Percentiles rank a stretch among this genome's conserved stretches.
Evolutionary conservation across 2,888 invertebrate species (phyloP).

Genomic region (Hoplodrina blanda): DNA sequence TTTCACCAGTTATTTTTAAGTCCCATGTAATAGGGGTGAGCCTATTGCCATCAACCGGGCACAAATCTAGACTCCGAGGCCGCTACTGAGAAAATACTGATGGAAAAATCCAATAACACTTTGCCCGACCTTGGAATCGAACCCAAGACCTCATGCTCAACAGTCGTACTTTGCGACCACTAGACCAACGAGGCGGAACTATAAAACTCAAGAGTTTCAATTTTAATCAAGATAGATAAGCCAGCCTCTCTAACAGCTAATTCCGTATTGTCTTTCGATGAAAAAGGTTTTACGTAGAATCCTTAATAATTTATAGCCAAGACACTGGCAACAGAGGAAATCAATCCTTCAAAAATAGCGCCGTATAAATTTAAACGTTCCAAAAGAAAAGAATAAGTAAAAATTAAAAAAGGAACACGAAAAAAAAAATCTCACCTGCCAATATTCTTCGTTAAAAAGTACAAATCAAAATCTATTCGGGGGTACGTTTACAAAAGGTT

Average conservation of each 20-base stretch:
- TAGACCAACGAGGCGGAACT: no score
- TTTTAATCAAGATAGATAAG: constrained; percentile 4
- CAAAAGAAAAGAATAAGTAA: constrained; percentile 34
- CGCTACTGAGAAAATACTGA: no score
- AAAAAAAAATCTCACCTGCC: constrained; percentile 55
- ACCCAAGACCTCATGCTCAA: no score
- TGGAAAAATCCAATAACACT: no score
- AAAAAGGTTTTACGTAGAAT: constrained; percentile 6
- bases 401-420: constrained; percentile 38
- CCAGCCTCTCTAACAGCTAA: constrained; percentile 21
- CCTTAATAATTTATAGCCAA: constrained; percentile 23
- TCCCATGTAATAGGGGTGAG: no score
- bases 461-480: constrained; percentile 63
- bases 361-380: constrained; percentile 39
- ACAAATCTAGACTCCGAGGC: no score
- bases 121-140: no score
- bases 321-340: constrained; percentile 25
- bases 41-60: no score
- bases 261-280: constrained; percentile 12
- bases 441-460: constrained; percentile 57
- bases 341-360: constrained; percentile 24
- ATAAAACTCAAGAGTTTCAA: neutral
- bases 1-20: no score
- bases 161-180: no score
- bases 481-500: constrained; percentile 55